Evolutionary conservation across 2,888 invertebrate species (phyloP).

Genomic region (Sinotaia quadrata): DNA sequence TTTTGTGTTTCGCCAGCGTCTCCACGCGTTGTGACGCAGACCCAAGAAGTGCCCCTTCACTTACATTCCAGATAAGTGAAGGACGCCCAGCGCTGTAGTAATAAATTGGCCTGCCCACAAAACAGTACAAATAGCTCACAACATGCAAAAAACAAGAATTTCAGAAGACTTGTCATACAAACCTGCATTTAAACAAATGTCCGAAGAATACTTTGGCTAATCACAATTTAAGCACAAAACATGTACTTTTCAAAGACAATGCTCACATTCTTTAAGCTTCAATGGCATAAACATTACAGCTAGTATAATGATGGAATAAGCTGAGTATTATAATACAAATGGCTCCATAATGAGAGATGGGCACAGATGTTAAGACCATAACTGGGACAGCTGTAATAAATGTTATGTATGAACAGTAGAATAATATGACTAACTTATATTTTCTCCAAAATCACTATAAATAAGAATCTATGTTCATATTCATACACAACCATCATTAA

Average conservation of each 20-base stretch:
- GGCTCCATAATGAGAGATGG: no score
- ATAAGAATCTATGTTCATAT: no score
- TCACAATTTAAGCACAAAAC: not conserved
- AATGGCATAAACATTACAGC: not conserved
- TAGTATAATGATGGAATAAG: not conserved
- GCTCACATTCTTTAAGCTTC: not conserved
- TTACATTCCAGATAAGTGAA: slow-evolving; percentile 58
- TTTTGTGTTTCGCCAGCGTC: slow-evolving; percentile 52
- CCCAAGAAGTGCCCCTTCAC: slow-evolving; percentile 45
- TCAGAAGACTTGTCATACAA: not conserved
- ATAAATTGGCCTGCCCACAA: slow-evolving; percentile 54
- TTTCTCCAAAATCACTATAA: no score
- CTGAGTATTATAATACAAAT: no score
- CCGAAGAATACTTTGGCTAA: not conserved
- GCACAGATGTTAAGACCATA: no score
- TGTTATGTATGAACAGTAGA: no score
- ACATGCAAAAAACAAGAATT: not conserved
- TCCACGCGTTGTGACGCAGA: slow-evolving; percentile 45
- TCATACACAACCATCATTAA: no score
- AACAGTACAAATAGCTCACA: not conserved
- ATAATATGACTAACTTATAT: no score
- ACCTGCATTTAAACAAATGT: not conserved
- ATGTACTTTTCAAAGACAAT: not conserved
- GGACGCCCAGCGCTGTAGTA: slow-evolving; percentile 64
- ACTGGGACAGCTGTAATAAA: no score